These are phyloP conservation scores for Dipodomys merriami DNA, from an alignment of 2,113 vertebrate genomes.

Conservation along the genomic window DNA sequence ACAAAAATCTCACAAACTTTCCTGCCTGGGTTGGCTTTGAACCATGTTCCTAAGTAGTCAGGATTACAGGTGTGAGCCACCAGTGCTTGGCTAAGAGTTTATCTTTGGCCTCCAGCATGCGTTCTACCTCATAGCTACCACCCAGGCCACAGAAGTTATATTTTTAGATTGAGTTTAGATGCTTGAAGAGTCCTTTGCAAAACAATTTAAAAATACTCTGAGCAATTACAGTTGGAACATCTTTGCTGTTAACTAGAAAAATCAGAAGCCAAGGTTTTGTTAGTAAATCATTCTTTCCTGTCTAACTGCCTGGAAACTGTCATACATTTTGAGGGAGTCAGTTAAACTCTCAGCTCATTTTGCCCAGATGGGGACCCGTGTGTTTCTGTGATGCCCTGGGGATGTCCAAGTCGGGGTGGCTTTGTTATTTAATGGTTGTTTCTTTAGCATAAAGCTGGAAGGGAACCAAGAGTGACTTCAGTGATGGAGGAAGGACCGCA, in stretches of 20 bases:
- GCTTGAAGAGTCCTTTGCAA: background rate
- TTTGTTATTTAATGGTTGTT: background rate
- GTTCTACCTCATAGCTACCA: background rate
- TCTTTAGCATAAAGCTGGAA: slow-evolving; percentile 3
- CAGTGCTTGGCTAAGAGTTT: background rate
- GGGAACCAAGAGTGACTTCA: background rate
- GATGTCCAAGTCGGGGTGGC: background rate
- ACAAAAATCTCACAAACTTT: background rate
- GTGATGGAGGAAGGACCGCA: background rate
- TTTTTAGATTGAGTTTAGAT: slow-evolving; percentile 26
- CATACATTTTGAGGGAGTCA: background rate
- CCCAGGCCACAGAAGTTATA: background rate
- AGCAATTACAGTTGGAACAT: background rate
- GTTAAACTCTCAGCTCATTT: background rate
- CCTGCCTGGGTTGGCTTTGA: too few relatives aligned
- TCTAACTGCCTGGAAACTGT: background rate
- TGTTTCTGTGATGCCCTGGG: slow-evolving; percentile 10
- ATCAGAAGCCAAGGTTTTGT: background rate
- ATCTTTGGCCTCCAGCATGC: background rate
- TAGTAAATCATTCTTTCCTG: background rate
- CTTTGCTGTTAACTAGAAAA: slow-evolving; percentile 33
- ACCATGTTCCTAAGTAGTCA: too few relatives aligned
- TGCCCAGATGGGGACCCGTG: background rate
- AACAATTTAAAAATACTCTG: slow-evolving; percentile 13
- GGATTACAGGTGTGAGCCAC: background rate